Conservation (phyloP, 2,888 invertebrate species). For the Ecliptopera silaceata region DNA sequence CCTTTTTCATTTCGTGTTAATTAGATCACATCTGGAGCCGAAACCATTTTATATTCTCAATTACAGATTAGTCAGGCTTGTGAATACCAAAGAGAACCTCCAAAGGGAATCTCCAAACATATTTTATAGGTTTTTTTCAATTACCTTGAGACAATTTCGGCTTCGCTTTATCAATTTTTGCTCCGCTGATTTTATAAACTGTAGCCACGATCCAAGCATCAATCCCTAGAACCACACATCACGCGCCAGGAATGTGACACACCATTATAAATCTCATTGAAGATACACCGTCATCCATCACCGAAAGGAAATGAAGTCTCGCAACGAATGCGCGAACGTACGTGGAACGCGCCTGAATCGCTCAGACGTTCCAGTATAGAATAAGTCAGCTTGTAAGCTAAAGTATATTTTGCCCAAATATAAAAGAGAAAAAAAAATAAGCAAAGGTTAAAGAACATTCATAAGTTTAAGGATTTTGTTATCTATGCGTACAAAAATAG, state of each 20-base stretch:
- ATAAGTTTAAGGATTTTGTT: not conserved
- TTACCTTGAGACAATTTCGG: not conserved
- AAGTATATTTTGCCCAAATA: not conserved
- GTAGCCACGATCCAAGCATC: constrained; percentile 18
- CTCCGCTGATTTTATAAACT: constrained; percentile 8
- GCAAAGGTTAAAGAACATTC: too few relatives aligned
- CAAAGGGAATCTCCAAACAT: too few relatives aligned
- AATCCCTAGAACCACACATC: constrained; percentile 37
- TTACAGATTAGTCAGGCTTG: too few relatives aligned
- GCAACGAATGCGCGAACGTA: constrained; percentile 35
- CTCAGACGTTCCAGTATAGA: constrained; percentile 20
- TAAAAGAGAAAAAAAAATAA: not conserved
- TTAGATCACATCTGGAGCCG: too few relatives aligned
- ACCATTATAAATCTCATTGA: constrained; percentile 81
- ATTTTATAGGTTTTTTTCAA: not conserved
- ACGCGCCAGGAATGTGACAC: constrained; percentile 69
- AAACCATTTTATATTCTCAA: too few relatives aligned
- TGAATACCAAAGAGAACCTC: too few relatives aligned
- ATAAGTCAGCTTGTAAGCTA: constrained; percentile 8
- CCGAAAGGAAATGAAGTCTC: constrained; percentile 77
- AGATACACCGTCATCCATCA: constrained; percentile 79
- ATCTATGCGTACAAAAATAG: not conserved
- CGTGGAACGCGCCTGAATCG: constrained; percentile 24
- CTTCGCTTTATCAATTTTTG: not conserved
- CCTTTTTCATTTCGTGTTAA: not conserved